Evolutionary conservation across 2,797 vertebrate species (phyloP), one percentile per base, ranked within the genome.

Genomic region (Triplophysa yarkandensis): DNA sequence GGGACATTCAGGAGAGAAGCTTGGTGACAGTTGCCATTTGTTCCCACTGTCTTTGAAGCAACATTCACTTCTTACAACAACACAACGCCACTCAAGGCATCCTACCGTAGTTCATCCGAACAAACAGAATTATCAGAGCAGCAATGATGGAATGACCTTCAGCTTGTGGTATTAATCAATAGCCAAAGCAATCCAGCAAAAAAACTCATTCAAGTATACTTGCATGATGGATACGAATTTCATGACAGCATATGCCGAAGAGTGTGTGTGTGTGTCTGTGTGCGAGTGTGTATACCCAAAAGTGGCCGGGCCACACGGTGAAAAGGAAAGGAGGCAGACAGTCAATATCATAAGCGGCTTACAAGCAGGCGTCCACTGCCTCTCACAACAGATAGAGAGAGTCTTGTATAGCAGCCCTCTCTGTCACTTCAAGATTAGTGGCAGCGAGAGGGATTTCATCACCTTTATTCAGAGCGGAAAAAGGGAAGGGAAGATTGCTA

Each of bases 291-390:
- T 68, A 36, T 68, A 58, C 78, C 74, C 76, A 68, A 73, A 78
- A 77, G 79, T 72, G 71, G 70, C 76, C 68, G 77, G 79, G 77
- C 75, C 72, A 77, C 57, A 52, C 76, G 14, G 5, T 77, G 77
- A 76, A 82, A 79, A 70, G 77, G 68, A 82, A 79, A 82, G 88
- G 91, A 82, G 70, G 82, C 80, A 80, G 73, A 77, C 82, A 84
- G 83, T 84, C 83, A 82, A 84, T 84, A 82, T 84, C 83, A 84
- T 84, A 82, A 84, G 83, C 80, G 71, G 83, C 83, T 84, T 84
- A 84, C 83, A 79, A 72, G 74, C 71, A 75, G 77, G 75, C 81
- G 77, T 84, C 79, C 79, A 79, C 77, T 75, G 81, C 83, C 76
- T 82, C 83, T 77, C 83, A 77, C 80, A 76, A 79, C 83, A 77